Conservation (phyloP, 2,888 invertebrate species). For the Phlogophora meticulosa region DNA sequence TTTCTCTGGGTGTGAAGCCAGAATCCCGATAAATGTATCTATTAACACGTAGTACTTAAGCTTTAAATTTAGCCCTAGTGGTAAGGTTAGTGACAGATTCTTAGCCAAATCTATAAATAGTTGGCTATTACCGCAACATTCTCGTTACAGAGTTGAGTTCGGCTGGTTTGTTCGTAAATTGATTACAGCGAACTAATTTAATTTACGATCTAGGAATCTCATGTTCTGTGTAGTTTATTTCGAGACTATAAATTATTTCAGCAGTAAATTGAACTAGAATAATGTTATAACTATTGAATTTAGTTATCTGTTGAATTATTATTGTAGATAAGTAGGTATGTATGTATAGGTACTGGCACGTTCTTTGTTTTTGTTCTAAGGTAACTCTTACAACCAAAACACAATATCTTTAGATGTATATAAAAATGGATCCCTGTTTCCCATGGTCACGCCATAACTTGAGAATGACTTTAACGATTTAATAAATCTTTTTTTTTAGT, state of each 20-base stretch:
- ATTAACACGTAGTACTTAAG: constrained; percentile 4
- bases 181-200: constrained; percentile 22
- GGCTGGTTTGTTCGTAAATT: constrained; percentile 43
- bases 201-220: constrained; percentile 39
- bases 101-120: constrained; percentile 61
- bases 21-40: background rate
- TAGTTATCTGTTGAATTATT: background rate
- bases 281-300: constrained; percentile 9
- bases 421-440: too few relatives aligned
- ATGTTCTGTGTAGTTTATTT: constrained; percentile 32
- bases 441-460: too few relatives aligned
- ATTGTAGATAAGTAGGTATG: background rate
- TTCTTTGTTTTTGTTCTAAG: too few relatives aligned
- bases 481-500: too few relatives aligned
- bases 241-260: constrained; percentile 39
- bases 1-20: background rate
- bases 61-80: constrained; percentile 43
- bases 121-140: constrained; percentile 44
- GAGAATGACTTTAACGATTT: too few relatives aligned
- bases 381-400: too few relatives aligned
- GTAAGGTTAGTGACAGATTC: constrained; percentile 46
- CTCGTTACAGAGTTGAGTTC: constrained; percentile 46
- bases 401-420: too few relatives aligned
- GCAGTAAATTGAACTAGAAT: constrained; percentile 36
- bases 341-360: background rate